Base-by-base conservation (phyloP, 2,888 invertebrate species). In the Hipparchia semele region DNA sequence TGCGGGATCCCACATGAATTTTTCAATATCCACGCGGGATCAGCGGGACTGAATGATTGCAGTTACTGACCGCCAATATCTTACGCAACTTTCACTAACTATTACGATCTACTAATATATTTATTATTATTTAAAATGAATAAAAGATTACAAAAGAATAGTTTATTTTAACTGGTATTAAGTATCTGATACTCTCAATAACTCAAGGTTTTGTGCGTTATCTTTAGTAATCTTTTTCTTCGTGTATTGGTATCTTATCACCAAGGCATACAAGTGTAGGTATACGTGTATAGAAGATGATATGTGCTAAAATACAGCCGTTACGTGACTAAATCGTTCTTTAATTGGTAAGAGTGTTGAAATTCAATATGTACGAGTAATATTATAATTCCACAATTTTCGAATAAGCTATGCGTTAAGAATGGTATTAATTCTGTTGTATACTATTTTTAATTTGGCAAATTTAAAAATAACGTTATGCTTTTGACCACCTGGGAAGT, bases 211-310 rank as follows among this genome's bases (percentile, higher is more conserved):
- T 10, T 13, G 65, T 71, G 56, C 58, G 65, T 70, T 76, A 76
- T 77, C 74, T 33, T 70, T 54, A 64, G 56, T 68, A 70, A 75
- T 75, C 73, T 74, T 72, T 65, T 72, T 71, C 60, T 73, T 71
- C 60, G 70, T 23, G 58, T 66, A 74, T 76, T 71, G 73, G 70
- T 75, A 76, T 10, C 68, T 66, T 76, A 76, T 71, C 74, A 60
- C 64, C 67, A 73, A 73, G 61, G 59, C 59, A 33, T 23, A 59
- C 46, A 51, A 3, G 33, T 10, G 23, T 23, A 58, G 56, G 56
- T 59, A 60, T 46, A 68, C 23, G 58, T n/a, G 9, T 9, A 49
- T 49, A 49, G 68, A 68, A 67, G 56, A 33, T 12, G 68, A 23
- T 10, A 53, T 58, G 10, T 53, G n/a, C 12, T 23, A 59, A 59